phyloP scores from a whole-genome alignment of 2,888 invertebrate genomes.

The Portevinia maculata region DNA sequence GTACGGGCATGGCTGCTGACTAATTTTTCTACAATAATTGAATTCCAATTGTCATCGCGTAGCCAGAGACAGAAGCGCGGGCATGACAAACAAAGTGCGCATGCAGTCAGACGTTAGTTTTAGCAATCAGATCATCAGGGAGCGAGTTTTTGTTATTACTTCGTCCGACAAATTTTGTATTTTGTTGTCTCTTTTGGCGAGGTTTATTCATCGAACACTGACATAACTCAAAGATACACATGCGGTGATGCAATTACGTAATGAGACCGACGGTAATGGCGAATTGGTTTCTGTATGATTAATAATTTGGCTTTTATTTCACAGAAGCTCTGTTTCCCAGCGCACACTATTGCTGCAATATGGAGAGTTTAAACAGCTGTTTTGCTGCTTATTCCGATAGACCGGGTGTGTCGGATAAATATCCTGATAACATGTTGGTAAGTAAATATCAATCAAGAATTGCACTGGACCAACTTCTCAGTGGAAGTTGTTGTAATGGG shows the following conservation, averaged over 20 bases:
- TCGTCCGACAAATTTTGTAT: background rate
- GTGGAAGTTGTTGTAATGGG: no score
- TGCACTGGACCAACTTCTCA: no score
- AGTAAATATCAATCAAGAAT: background rate
- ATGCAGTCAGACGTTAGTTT: conserved; percentile 22
- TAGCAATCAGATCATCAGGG: conserved; percentile 22
- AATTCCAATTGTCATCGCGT: conserved; percentile 57
- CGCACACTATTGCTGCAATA: conserved; percentile 52
- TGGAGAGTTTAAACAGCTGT: conserved; percentile 6
- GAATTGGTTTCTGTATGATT: conserved; percentile 11
- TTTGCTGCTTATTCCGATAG: no score
- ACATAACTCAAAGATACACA: conserved; percentile 41
- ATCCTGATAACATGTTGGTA: no score
- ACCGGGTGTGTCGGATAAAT: no score
- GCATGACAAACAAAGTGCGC: conserved; percentile 68
- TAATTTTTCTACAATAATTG: conserved; percentile 61
- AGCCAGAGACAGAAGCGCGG: background rate
- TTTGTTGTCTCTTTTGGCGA: conserved; percentile 9
- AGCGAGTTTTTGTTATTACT: conserved; percentile 12
- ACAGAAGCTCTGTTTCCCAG: conserved; percentile 1
- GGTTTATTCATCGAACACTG: conserved; percentile 60
- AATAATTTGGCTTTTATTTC: conserved; percentile 18
- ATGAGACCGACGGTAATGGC: background rate
- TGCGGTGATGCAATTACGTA: conserved; percentile 45
- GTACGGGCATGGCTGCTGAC: conserved; percentile 49